phyloP scores from a whole-genome alignment of 2,797 vertebrate species.

The Coregonus ussuriensis region DNA sequence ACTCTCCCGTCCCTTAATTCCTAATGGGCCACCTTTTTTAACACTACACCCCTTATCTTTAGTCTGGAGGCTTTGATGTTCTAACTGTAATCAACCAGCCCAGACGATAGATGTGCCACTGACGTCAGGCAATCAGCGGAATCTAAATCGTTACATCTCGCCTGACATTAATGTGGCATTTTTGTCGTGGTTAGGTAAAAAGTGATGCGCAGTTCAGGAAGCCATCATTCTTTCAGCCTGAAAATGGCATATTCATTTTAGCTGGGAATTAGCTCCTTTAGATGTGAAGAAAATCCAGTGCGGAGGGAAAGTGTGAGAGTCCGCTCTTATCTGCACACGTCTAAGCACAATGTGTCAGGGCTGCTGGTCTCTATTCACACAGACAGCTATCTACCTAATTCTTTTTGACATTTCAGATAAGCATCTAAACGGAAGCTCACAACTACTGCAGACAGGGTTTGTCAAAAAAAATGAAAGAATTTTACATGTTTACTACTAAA shows the following conservation, averaged over 20 bases:
- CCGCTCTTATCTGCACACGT: slow-evolving; percentile 69
- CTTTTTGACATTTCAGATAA: slow-evolving; percentile 82
- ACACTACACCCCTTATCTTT: slow-evolving; percentile 66
- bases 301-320: slow-evolving; percentile 45
- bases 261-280: slow-evolving; percentile 72
- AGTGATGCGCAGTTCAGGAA: slow-evolving; percentile 68
- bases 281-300: slow-evolving; percentile 51
- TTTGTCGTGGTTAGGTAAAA: slow-evolving; percentile 75
- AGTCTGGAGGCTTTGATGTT: slow-evolving; percentile 72
- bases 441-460: slow-evolving; percentile 48
- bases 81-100: slow-evolving; percentile 75
- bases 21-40: slow-evolving; percentile 46
- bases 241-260: slow-evolving; percentile 80
- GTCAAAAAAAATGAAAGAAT: slow-evolving; percentile 75
- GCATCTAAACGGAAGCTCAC: slow-evolving; percentile 62
- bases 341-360: slow-evolving; percentile 52
- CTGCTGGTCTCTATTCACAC: slow-evolving; percentile 66
- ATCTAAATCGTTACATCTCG: slow-evolving; percentile 82
- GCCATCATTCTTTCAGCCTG: slow-evolving; percentile 63
- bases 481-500: slow-evolving; percentile 70
- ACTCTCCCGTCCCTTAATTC: slow-evolving; percentile 62
- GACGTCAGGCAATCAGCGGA: slow-evolving; percentile 72
- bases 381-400: slow-evolving; percentile 75
- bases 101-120: slow-evolving; percentile 58
- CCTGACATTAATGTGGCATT: slow-evolving; percentile 86